Percentiles rank a stretch among this genome's conserved stretches.
These are phyloP conservation scores for Agrotis ipsilon DNA, from an alignment of 2,888 invertebrate species.

Conservation along the genomic window DNA sequence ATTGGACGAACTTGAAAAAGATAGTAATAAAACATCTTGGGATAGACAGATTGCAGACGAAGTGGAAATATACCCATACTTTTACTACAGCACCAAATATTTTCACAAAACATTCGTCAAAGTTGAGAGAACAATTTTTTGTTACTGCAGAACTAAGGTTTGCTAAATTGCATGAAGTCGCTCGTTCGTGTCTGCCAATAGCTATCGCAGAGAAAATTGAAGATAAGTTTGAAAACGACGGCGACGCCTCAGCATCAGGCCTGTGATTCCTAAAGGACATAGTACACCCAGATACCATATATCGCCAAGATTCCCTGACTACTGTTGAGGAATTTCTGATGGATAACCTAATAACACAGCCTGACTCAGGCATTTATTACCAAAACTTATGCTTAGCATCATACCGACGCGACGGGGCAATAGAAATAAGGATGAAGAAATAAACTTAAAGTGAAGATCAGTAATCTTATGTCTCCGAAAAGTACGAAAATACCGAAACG, in stretches of 20 bases:
- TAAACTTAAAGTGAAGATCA: too few species aligned
- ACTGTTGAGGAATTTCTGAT: too few species aligned
- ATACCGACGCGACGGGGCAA: too few species aligned
- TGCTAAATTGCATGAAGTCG: neutral
- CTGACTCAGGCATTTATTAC: too few species aligned
- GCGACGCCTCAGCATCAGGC: neutral
- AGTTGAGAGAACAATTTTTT: neutral
- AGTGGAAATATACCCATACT: neutral
- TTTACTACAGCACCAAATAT: neutral
- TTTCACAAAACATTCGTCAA: neutral
- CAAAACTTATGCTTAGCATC: too few species aligned
- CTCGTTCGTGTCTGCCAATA: neutral
- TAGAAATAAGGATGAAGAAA: too few species aligned
- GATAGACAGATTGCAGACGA: neutral
- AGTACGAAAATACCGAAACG: too few species aligned
- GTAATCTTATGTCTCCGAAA: too few species aligned
- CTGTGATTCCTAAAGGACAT: neutral
- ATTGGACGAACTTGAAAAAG: neutral
- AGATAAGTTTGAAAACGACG: neutral
- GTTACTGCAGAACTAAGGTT: neutral
- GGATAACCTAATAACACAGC: too few species aligned
- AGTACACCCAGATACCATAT: neutral
- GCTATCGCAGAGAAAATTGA: constrained; percentile 9
- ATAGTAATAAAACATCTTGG: neutral
- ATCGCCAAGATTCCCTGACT: neutral